phyloP scores from a whole-genome alignment of 1,140 invertebrate species.

The Sogatella furcifera region DNA sequence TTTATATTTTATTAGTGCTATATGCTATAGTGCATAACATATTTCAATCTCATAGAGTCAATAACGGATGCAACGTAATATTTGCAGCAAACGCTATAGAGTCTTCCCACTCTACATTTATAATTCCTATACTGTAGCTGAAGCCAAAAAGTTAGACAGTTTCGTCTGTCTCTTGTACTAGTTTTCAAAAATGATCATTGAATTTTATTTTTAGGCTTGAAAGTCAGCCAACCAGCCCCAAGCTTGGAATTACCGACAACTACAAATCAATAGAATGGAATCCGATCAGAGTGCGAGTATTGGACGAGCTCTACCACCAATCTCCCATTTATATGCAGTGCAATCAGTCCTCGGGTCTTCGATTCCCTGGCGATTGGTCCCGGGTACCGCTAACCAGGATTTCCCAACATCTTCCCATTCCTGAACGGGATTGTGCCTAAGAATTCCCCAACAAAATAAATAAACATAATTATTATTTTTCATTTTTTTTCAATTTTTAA shows the following conservation, averaged over 20 bases:
- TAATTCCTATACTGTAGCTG: too few relatives aligned
- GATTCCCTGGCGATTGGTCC: constrained; percentile 70
- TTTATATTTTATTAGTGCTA: too few relatives aligned
- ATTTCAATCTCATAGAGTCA: too few relatives aligned
- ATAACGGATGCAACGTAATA: too few relatives aligned
- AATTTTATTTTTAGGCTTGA: constrained; percentile 56
- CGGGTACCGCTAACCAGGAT: constrained; percentile 44
- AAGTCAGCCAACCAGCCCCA: constrained; percentile 43
- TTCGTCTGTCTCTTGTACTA: too few relatives aligned
- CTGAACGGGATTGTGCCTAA: constrained; percentile 31
- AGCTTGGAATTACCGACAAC: constrained; percentile 53
- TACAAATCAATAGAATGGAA: constrained; percentile 80
- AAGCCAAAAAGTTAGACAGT: too few relatives aligned
- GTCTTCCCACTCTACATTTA: too few relatives aligned
- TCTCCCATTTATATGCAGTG: constrained; percentile 92
- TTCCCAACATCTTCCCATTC: constrained; percentile 38
- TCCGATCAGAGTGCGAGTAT: constrained; percentile 53
- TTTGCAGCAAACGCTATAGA: too few relatives aligned
- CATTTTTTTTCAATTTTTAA: too few relatives aligned
- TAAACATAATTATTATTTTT: too few relatives aligned
- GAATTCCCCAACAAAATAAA: neutral
- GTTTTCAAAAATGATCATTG: too few relatives aligned
- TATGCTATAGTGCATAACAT: too few relatives aligned
- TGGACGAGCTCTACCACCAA: constrained; percentile 69
- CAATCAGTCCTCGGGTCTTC: constrained; percentile 75